Evolutionary conservation across 2,113 vertebrate species (phyloP), one percentile per base, ranked within the genome.

Genomic region (Enhydra lutris): DNA sequence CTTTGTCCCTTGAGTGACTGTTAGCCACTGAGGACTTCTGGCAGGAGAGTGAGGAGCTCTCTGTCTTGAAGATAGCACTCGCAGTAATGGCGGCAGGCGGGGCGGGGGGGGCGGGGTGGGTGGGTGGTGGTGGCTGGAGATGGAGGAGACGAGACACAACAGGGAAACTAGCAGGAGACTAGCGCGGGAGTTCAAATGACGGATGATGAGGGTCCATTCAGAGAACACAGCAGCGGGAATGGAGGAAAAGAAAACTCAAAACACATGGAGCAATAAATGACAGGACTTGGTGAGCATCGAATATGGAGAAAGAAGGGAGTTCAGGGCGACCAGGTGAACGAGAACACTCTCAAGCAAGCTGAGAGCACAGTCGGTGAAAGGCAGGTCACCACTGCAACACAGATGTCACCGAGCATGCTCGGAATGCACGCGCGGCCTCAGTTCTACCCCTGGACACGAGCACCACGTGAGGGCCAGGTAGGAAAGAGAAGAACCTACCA

Each of bases 1-100:
- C 84, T 91, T 91, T 85, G 80, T 55, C 42, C 17, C 88, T 67
- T 47, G 57, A 36, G 50, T 21, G 55, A 96, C 71, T 36, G 84
- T 67, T 45, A 71, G 83, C 20, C 88, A 65, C 0, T 42, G 63
- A 89, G 50, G 29, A 45, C 4, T 50, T 86, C 1, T 71, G 61
- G 47, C 29, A 39, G 18, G n/a, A 55, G 10, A 80, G 47, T 45
- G 71, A 71, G 61, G n/a, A 65, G 24, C 36, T 52, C 91, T 71
- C 76, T 65, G 52, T 83, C 78, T 65, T 47, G 36, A 73, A 83
- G 57, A 80, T 0, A 80, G 91, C 7, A 57, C 34, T 45, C 65
- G 20, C 26, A 34, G 57, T 47, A n/a, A 36, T 0, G 18, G 42
- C 10, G 45, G 45, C 45, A 7, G 45, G 45, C 10, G 45, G 45